Base-by-base conservation (phyloP, 2,888 invertebrate genomes). In the Cenopis cana region DNA sequence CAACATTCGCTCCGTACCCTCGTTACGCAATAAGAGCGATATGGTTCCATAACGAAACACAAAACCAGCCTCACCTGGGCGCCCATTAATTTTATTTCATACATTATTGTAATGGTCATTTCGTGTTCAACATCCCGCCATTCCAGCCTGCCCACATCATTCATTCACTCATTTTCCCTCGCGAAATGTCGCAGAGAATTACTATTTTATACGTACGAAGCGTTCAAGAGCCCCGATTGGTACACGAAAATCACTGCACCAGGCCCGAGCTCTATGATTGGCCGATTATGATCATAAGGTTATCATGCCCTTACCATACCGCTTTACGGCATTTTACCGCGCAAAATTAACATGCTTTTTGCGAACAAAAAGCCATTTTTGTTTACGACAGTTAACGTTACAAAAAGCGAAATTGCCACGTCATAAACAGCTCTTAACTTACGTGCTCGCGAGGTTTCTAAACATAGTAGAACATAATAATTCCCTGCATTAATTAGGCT, bases 401-500 rank as follows among this genome's bases (percentile, higher is more conserved):
- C 70, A 70, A 71, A 71, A 71, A 67, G 66, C 69, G 56, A 61
- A 69, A 69, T 66, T 66, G 73, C 73, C 61, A 33, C 67, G 71
- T 71, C 71, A 71, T 67, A 71, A 71, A 67, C 71, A 71, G 71
- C 69, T 70, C 60, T 70, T 38, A 67, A 71, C 66, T 61, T 70
- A 69, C 56, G 69, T 69, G 59, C 64, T 69, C 54, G 46, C 69
- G 62, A 50, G 69, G 66, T 60, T 66, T 61, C 71, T 71, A 61
- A 71, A 67, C 71, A 59, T 68, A 61, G 66, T 67, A 71, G 66
- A 66, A 61, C 65, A 57, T 69, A 71, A 73, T 68, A 62, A 61
- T 70, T 73, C 71, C 74, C 69, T 74, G 74, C 74, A 78, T 76
- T 78, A 78, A 78, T 78, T 78, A 78, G 75, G 59, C 70, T 74